Evolutionary conservation across 2,113 vertebrate species (phyloP).

Genomic region (Sorex fumeus): DNA sequence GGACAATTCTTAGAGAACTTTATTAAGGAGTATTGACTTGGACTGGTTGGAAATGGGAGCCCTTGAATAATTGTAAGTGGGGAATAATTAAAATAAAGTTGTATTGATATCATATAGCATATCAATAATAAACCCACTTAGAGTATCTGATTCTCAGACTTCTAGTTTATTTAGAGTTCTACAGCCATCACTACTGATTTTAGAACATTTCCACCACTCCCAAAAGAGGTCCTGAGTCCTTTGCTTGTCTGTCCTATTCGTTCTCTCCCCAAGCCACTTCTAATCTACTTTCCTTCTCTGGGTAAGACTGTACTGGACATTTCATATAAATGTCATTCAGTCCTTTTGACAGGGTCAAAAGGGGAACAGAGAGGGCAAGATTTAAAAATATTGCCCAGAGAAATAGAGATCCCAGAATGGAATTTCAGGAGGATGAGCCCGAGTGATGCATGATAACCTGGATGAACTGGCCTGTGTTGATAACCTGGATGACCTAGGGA

Average conservation of each 20-base stretch:
- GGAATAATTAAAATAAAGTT: not conserved
- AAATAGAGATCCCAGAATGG: no score
- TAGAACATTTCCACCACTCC: not conserved
- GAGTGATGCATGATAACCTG: no score
- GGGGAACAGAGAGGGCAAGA: no score
- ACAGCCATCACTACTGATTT: not conserved
- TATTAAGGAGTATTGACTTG: not conserved
- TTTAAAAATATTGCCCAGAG: no score
- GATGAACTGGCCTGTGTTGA: no score
- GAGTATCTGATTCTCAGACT: not conserved
- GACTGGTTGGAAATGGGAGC: no score
- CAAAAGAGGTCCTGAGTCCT: not conserved
- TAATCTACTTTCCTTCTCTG: not conserved
- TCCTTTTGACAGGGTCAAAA: no score
- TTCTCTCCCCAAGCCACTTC: not conserved
- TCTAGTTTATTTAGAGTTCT: conserved; percentile 3
- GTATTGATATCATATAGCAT: no score
- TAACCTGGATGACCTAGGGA: no score
- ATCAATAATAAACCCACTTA: not conserved
- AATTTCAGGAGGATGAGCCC: no score
- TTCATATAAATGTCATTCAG: not conserved
- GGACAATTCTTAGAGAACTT: not conserved
- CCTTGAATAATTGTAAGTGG: not conserved
- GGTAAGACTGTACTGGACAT: not conserved
- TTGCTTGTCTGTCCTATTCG: not conserved